These are phyloP conservation scores for Crepidodera aurea DNA, from an alignment of 2,888 invertebrate species.

Conservation along the genomic window DNA sequence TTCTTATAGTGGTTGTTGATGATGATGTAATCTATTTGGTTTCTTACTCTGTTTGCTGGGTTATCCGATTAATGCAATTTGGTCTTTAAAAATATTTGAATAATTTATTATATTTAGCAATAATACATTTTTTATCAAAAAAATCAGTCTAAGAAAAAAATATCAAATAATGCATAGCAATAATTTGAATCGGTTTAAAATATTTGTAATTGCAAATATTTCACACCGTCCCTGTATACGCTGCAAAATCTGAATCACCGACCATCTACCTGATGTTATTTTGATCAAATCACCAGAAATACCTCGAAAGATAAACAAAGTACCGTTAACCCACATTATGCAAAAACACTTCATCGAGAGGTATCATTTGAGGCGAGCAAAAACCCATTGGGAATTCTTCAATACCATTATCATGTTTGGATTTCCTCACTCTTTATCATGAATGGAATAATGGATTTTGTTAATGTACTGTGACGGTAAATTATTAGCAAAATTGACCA, in stretches of 20 bases:
- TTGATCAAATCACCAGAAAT: constrained; percentile 33
- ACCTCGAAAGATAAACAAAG: constrained; percentile 33
- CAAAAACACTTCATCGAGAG: constrained; percentile 29
- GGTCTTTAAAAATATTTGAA: too few relatives aligned
- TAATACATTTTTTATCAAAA: too few relatives aligned
- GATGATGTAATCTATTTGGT: too few relatives aligned
- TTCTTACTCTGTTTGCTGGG: too few relatives aligned
- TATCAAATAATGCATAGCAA: too few relatives aligned
- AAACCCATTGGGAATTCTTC: constrained; percentile 25
- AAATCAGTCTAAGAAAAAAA: too few relatives aligned
- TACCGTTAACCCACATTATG: constrained; percentile 36
- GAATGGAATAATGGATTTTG: neutral
- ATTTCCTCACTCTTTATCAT: constrained; percentile 4
- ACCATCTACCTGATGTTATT: constrained; percentile 30
- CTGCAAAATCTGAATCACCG: constrained; percentile 15
- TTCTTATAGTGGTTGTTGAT: too few relatives aligned
- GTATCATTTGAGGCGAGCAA: constrained; percentile 26
- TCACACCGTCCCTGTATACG: neutral
- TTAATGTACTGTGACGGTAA: neutral
- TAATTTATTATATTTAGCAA: too few relatives aligned
- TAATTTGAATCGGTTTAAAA: too few relatives aligned
- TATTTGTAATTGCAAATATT: too few relatives aligned
- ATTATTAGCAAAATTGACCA: too few relatives aligned
- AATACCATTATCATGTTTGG: constrained; percentile 20
- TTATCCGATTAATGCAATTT: too few relatives aligned